Conservation (phyloP, 2,888 invertebrate species). For the Pandemis cinnamomeana region DNA sequence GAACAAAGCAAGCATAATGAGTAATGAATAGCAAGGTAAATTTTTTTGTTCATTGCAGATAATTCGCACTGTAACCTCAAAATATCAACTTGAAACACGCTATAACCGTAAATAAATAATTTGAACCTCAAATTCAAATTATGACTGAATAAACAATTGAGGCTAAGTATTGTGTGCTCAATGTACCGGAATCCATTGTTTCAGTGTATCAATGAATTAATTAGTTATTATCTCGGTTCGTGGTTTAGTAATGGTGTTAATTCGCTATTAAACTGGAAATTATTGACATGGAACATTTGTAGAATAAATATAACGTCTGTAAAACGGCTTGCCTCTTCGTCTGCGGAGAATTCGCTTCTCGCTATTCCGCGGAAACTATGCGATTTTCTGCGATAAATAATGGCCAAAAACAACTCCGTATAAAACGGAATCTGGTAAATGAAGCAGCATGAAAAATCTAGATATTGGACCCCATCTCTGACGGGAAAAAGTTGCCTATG, state of each 20-base stretch:
- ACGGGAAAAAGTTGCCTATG: too few relatives aligned
- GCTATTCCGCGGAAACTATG: too few relatives aligned
- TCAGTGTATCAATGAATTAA: conserved; percentile 17
- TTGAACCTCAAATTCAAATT: conserved; percentile 5
- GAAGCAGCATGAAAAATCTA: too few relatives aligned
- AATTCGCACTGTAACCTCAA: not conserved
- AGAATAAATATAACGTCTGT: not conserved
- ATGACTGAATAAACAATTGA: not conserved
- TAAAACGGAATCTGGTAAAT: too few relatives aligned
- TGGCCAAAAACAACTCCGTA: too few relatives aligned
- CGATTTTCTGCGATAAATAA: too few relatives aligned
- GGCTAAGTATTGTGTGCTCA: conserved; percentile 9
- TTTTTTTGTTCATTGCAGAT: too few relatives aligned
- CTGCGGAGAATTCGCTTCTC: too few relatives aligned
- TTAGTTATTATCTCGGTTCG: conserved; percentile 18
- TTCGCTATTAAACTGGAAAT: conserved; percentile 9
- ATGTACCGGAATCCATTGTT: conserved; percentile 17
- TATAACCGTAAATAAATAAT: conserved; percentile 1
- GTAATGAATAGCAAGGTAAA: too few relatives aligned
- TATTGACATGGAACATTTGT: not conserved
- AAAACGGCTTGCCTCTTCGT: too few relatives aligned
- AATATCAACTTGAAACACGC: not conserved
- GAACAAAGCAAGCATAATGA: too few relatives aligned
- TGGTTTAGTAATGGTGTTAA: conserved; percentile 18
- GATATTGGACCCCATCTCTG: too few relatives aligned